Evolutionary conservation across 2,113 vertebrate genomes (phyloP), one percentile per base, ranked within the genome.

Genomic region (Chionodraco myersi): DNA sequence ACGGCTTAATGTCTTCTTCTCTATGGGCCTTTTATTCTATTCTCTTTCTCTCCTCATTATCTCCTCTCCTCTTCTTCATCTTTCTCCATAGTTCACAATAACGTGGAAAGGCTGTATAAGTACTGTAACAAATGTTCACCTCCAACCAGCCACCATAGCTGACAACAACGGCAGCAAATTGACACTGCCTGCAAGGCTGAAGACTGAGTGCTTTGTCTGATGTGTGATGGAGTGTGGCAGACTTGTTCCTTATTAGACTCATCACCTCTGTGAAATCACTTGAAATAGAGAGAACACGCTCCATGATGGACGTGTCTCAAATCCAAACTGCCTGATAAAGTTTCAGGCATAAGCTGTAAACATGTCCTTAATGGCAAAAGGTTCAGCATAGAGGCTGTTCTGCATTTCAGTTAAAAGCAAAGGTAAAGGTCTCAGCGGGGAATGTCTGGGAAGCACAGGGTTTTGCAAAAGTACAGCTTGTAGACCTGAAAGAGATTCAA

Each of bases 231-330:
- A 79, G 85, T 88, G 86, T 76, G 79, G 73, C 80, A 71, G 64
- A 15, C 79, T 76, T 59, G 72, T 73, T 72, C 82, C 74, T 77
- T 77, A 83, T 86, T 84, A 86, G 66, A 67, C 68, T 73, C 71
- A 77, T 90, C 74, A 81, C 73, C 71, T 83, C 75, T 80, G 45
- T 80, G 80, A 84, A 88, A 85, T 75, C 64, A 51, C 68, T 83
- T 77, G 72, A 86, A 82, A 84, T 66, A 84, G 63, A 80, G 53
- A 84, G 13, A 77, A 71, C 57, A 12, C 0, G 52, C 80, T 75
- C 71, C 7, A 73, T 30, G 48, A 68, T 73, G 60, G 61, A 41
- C 56, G 77, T 57, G 74, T 81, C 67, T 77, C 72, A 23, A 67
- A 86, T 64, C 49, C 73, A 76, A 52, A 51, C 63, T 71, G n/a